A percentile compares a stretch with the other conserved stretches of the same genome.
phyloP scores from a whole-genome alignment of 2,888 invertebrate genomes.

The Drosophila subsilvestris region DNA sequence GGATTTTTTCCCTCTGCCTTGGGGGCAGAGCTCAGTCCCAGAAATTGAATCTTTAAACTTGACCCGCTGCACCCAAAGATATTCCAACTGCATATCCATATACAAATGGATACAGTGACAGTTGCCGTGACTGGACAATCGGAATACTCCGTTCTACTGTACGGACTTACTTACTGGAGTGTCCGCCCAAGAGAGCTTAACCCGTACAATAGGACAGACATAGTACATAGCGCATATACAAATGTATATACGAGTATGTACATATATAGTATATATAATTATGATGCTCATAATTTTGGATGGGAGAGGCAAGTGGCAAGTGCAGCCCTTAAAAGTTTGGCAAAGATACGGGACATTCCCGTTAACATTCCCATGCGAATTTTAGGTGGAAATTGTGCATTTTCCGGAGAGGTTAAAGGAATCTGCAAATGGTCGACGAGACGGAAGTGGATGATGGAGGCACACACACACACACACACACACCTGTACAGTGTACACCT shows the following conservation, averaged over 20 bases:
- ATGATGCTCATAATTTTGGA: constrained; percentile 15
- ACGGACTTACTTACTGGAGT: too few relatives aligned
- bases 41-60: constrained; percentile 47
- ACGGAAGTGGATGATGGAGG: neutral
- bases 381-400: constrained; percentile 33
- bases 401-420: constrained; percentile 30
- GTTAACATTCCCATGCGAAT: constrained; percentile 7
- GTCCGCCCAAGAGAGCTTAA: too few relatives aligned
- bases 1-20: constrained; percentile 56
- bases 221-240: too few relatives aligned
- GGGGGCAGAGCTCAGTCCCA: constrained; percentile 1
- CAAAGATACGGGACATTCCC: neutral
- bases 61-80: constrained; percentile 30
- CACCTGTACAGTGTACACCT: too few relatives aligned
- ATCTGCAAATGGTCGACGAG: constrained; percentile 14
- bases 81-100: too few relatives aligned
- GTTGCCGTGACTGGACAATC: too few relatives aligned
- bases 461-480: neutral
- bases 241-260: neutral
- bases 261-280: constrained; percentile 18
- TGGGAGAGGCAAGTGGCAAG: constrained; percentile 19
- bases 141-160: neutral
- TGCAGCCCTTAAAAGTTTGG: constrained; percentile 16
- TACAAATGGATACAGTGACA: too few relatives aligned
- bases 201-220: too few relatives aligned